Evolutionary conservation across 2,113 vertebrate genomes (phyloP), one percentile per base, ranked within the genome.

Genomic region (Neodontobutis hainanensis): DNA sequence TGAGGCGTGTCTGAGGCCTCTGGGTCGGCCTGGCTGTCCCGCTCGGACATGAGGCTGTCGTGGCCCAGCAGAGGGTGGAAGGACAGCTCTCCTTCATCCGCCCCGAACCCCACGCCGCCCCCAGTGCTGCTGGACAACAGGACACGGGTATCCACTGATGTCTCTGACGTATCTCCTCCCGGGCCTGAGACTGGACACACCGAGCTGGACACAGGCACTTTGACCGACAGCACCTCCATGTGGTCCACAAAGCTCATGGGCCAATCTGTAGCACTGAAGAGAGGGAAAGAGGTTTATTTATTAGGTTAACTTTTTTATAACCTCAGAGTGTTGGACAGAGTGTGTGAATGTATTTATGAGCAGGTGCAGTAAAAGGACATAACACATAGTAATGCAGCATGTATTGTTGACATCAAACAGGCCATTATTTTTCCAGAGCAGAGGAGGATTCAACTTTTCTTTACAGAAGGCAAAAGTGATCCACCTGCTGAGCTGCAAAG

Each of bases 161-260:
- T 85, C 81, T 50, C 55, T 70, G 40, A 68, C 36, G 36, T 3
- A 1, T 80, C 78, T 59, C 92, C 87, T 10, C 8, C 75, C 0
- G 75, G 74, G 14, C 32, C 56, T 1, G 40, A 34, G 50, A 10
- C 58, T 0, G 80, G 65, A 27, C 91, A 86, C 90, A 91, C 12
- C 0, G 94, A 93, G 64, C 93, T 93, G 83, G 93, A 90, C 87
- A 93, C 94, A 0, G 92, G 89, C 4, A 97, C 95, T 86, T 97
- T 97, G 78, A 98, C 94, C 0, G 97, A 98, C 8, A 95, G 94
- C 0, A 86, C 93, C 6, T 98, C 97, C 92, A 95, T 83, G 0
- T 95, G 93, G 75, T 96, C 96, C 0, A 94, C 95, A 82, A 94
- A 96, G 88, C 95, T 99, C 78, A 95, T 91, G 0, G 92, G 95